These are phyloP conservation scores for Lasiommata megera DNA, from an alignment of 2,888 invertebrate species.

Conservation along the genomic window DNA sequence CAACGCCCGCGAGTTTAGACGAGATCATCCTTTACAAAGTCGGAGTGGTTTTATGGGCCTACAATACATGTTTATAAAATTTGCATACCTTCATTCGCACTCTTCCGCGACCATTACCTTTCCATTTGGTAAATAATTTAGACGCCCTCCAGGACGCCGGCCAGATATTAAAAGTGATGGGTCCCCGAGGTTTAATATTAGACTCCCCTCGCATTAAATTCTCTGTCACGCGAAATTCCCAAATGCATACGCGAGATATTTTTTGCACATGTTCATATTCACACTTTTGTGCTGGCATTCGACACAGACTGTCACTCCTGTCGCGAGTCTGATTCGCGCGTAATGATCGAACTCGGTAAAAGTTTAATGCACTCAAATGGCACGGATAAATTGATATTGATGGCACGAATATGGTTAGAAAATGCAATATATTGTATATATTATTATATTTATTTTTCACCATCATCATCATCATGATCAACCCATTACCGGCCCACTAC, in stretches of 20 bases:
- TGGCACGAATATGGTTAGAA: slow-evolving; percentile 2
- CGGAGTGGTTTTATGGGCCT: slow-evolving; percentile 57
- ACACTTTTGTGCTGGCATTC: slow-evolving; percentile 70
- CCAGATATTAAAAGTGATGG: slow-evolving; percentile 82
- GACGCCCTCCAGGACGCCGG: slow-evolving; percentile 75
- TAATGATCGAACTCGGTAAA: slow-evolving; percentile 9
- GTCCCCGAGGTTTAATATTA: slow-evolving; percentile 80
- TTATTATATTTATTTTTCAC: too few species aligned
- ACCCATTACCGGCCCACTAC: too few species aligned
- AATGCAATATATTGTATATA: not conserved
- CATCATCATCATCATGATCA: too few species aligned
- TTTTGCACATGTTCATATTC: slow-evolving; percentile 81
- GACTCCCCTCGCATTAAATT: slow-evolving; percentile 81
- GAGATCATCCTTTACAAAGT: slow-evolving; percentile 60
- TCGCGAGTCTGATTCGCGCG: slow-evolving; percentile 49
- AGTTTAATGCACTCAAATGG: slow-evolving; percentile 15
- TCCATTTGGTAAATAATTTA: slow-evolving; percentile 81
- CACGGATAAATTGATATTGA: slow-evolving; percentile 10
- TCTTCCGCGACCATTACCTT: slow-evolving; percentile 78
- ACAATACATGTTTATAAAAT: slow-evolving; percentile 76
- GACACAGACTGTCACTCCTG: slow-evolving; percentile 75
- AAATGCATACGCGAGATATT: slow-evolving; percentile 79
- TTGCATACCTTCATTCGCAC: slow-evolving; percentile 78
- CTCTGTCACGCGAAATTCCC: slow-evolving; percentile 80
- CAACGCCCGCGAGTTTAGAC: slow-evolving; percentile 43